Evolutionary conservation across 1,140 invertebrate species (phyloP).

Genomic region (Cherax quadricarinatus): DNA sequence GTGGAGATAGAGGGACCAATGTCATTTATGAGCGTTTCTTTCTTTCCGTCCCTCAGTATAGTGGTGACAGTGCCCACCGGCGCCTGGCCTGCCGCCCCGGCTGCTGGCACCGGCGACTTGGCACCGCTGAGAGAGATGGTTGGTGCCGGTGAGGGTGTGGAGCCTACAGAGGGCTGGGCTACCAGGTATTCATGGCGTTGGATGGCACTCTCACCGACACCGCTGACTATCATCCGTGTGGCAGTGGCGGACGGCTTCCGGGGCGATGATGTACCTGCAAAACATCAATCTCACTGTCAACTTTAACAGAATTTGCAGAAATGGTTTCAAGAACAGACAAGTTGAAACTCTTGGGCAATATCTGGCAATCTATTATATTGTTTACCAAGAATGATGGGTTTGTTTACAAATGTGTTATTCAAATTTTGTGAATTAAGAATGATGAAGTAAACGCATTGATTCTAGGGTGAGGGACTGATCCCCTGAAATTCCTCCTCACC

Average conservation of each 20-base stretch:
- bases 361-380: no score
- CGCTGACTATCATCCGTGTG: slow-evolving; percentile 71
- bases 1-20: slow-evolving; percentile 71
- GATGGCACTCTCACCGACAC: slow-evolving; percentile 70
- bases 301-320: background rate
- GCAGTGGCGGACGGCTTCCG: slow-evolving; percentile 69
- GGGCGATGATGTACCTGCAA: slow-evolving; percentile 65
- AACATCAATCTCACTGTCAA: background rate
- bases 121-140: slow-evolving; percentile 47
- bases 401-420: no score
- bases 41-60: slow-evolving; percentile 76
- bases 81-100: slow-evolving; percentile 34
- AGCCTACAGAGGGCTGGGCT: slow-evolving; percentile 60
- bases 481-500: no score
- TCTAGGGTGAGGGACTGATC: no score
- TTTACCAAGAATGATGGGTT: no score
- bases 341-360: no score
- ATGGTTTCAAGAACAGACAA: no score
- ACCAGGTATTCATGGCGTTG: slow-evolving; percentile 68
- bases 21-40: slow-evolving; percentile 80
- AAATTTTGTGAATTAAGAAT: no score
- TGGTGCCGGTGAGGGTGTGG: slow-evolving; percentile 67
- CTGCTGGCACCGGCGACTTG: slow-evolving; percentile 67
- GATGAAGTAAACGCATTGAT: no score
- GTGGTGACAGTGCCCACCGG: slow-evolving; percentile 72